Evolutionary conservation across 2,888 invertebrate genomes (phyloP).

Genomic region (Acholoe squamosa): DNA sequence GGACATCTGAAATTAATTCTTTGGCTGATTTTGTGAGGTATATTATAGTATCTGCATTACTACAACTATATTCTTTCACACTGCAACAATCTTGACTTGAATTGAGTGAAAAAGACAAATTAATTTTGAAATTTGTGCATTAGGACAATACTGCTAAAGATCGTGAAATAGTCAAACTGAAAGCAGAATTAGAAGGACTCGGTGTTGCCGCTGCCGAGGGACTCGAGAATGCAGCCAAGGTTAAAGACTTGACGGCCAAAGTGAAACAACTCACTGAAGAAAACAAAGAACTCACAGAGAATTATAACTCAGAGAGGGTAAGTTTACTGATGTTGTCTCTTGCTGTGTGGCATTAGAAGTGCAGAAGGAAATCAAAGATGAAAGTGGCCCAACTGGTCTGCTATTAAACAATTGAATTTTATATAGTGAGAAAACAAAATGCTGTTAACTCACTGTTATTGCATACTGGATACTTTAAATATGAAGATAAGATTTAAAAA

Average conservation of each 20-base stretch:
- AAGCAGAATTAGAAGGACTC: conserved; percentile 76
- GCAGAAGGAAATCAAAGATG: too few species aligned
- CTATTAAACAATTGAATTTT: background rate
- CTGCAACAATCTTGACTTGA: too few species aligned
- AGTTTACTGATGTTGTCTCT: conserved; percentile 52
- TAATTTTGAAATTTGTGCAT: background rate
- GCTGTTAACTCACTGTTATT: too few species aligned
- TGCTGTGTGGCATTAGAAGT: background rate
- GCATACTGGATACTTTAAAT: too few species aligned
- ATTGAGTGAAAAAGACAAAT: too few species aligned
- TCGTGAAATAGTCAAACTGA: conserved; percentile 75
- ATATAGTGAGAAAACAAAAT: background rate
- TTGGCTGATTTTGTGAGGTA: background rate
- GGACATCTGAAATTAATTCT: background rate
- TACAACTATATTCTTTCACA: too few species aligned
- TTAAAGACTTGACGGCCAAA: conserved; percentile 76
- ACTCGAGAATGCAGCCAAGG: conserved; percentile 76
- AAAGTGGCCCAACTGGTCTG: too few species aligned
- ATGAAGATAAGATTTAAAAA: too few species aligned
- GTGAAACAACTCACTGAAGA: conserved; percentile 79
- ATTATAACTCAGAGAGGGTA: conserved; percentile 81
- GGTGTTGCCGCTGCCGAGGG: conserved; percentile 79
- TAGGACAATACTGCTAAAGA: conserved; percentile 73
- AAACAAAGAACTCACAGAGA: conserved; percentile 78
- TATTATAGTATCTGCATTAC: too few species aligned